Evolutionary conservation across 1,140 invertebrate species (phyloP), one percentile per base, ranked within the genome.

Genomic region (Apocrypta bakeri): DNA sequence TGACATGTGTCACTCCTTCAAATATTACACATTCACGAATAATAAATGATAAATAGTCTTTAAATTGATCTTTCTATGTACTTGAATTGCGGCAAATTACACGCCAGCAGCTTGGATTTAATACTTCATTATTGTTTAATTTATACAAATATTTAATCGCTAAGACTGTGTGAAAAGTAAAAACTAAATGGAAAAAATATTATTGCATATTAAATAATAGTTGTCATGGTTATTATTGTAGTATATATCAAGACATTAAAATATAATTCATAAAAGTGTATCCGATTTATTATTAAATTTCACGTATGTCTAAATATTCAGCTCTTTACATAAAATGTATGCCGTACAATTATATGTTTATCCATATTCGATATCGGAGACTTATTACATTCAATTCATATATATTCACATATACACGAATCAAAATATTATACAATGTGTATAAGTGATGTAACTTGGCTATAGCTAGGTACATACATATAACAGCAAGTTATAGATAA

Each of bases 201-300:
- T 48, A 14, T 40, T 40, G 37, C 37, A 48, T 48, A 14, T 14
- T 48, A 48, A 48, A 48, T 48, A 48, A 17, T 3, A 56, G 33
- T 21, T 21, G 4, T 17, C 17, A 17, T 56, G 48, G 48, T 21
- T 56, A 4, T 21, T 56, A 6, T 17, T 1, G 4, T 17, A 7
- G 17, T n/a, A 56, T 6, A 21, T 4, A 56, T 56, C 48, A 56
- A 56, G 4, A 56, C 17, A 2, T 17, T 21, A 6, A 66, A 14
- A 74, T 86, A 89, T 89, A 90, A 90, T 91, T 91, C 90, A 87
- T 91, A 92, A 92, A 92, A 92, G 91, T 90, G 91, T 91, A 90
- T 91, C 86, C 88, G 90, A 89, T 92, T 92, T 92, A 92, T 92
- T 92, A 92, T 92, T 92, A 91, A 92, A 92, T 91, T 91, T 92